Base-by-base conservation (phyloP, 2,888 invertebrate genomes). In the Ectropis crepuscularia region DNA sequence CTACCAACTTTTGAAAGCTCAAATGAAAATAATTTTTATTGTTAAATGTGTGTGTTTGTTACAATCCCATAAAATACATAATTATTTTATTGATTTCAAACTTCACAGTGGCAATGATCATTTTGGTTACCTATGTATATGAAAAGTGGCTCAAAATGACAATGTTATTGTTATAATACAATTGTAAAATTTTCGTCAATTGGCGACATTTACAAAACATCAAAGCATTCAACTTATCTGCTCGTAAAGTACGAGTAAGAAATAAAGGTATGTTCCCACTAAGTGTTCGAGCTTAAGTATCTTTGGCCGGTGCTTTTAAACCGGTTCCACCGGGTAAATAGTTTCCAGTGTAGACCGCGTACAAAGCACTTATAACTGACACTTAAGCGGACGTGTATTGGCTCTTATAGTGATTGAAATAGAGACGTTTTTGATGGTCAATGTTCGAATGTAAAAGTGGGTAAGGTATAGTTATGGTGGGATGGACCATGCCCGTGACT, bases 311-410 rank as follows among this genome's bases (percentile, higher is more conserved):
- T 75, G 79, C 77, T 78, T 78, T 79, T 70, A 71, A 90, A 89
- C 90, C 89, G 88, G 90, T 90, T 88, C 61, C 66, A 74, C 75
- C 68, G 80, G 83, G 81, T 83, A 75, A 87, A 88, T 86, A 86
- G 85, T 86, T 86, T 75, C 77, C 72, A 82, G 74, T 78, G 78
- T 79, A 79, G 83, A 82, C 82, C 65, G 68, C 70, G 71, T 81
- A 77, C 78, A 70, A 64, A 61, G 58, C 57, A 60, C 59, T 65
- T 49, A 47, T 48, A 62, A 65, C 48, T 43, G 46, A 9, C 53
- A 16, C 51, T 12, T 57, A 43, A 55, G 38, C 10, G 48, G 28
- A 16, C 39, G 10, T 7, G 43, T 37, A 36, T 43, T 57, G 16
- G 43, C 63, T 48, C 53, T 53, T 65, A 65, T 8, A 5, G 0